Base-by-base conservation (phyloP, 2,797 vertebrate species). In the Gymnothorax javanicus region DNA sequence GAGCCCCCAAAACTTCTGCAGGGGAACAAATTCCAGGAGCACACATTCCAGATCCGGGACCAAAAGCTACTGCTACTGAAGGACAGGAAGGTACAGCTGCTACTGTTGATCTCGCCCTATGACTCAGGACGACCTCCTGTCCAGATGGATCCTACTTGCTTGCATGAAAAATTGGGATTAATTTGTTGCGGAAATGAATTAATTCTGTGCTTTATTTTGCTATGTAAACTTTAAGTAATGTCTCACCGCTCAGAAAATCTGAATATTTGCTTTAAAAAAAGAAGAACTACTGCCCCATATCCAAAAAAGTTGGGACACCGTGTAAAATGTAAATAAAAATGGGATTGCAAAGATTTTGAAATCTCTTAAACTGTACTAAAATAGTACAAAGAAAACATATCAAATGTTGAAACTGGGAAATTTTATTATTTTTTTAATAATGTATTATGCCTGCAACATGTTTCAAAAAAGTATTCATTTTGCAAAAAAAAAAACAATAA, bases 21-120 rank as follows among this genome's bases (percentile, higher is more conserved):
- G 92, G 97, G 97, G 4, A 98, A 94, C 94, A 97, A 96, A 84
- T 99, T 99, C 91, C 98, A 98, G 93, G 98, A 99, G 90, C 97
- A 97, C 79, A 97, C 96, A 57, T 99, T 99, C 6, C 97, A 99
- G 93, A 96, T 99, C 90, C 96, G 85, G 23, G 96, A 96, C 67
- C 95, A 94, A 88, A 97, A 95, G 87, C 95, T 99, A 85, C 93
- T 98, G 83, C 93, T 99, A 88, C 97, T 99, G 87, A 99, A 98
- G 90, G 98, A 99, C 92, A 99, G 97, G 93, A 98, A 96, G 96
- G 98, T 99, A 93, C 87, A n/a, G 52, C 58, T 50, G 20, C 69
- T 15, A 7, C 23, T 15, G 25, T 12, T 3, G 23, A 57, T 23
- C 25, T 13, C 52, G 11, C n/a, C 83, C 86, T 84, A 67, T 87